phyloP scores from a whole-genome alignment of 2,888 invertebrate species.

The Dioctria rufipes region DNA sequence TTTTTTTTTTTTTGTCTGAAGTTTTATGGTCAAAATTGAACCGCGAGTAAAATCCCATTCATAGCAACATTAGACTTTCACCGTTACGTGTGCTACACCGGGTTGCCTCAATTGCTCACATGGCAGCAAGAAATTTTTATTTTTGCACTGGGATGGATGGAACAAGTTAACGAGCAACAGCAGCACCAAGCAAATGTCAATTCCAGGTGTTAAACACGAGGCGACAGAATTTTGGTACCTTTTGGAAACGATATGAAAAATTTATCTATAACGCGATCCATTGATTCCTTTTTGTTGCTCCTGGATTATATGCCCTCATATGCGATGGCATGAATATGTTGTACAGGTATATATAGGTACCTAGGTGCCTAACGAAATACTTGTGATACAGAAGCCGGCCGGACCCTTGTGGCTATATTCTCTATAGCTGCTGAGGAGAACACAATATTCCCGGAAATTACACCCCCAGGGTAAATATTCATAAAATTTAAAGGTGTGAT shows the following conservation, averaged over 20 bases:
- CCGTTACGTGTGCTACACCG: background rate
- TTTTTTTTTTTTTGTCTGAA: background rate
- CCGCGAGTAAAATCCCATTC: background rate
- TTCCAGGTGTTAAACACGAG: conserved; percentile 41
- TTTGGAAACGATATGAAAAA: conserved; percentile 25
- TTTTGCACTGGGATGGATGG: conserved; percentile 11
- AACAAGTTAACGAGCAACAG: conserved; percentile 22
- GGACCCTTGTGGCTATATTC: conserved; percentile 44
- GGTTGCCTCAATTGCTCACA: conserved; percentile 28
- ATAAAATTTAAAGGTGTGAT: conserved; percentile 57
- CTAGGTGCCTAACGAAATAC: no score
- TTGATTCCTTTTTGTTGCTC: conserved; percentile 45
- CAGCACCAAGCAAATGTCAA: conserved; percentile 37
- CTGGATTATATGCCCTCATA: conserved; percentile 17
- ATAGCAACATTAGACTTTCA: no score
- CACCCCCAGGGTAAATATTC: conserved; percentile 56
- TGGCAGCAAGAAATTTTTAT: conserved; percentile 40
- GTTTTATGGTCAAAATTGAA: conserved; percentile 33
- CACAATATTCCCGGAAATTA: conserved; percentile 56
- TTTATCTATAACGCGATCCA: conserved; percentile 40
- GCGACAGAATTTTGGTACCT: conserved; percentile 9
- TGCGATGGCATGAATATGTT: background rate
- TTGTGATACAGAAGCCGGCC: background rate
- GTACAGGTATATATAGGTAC: background rate
- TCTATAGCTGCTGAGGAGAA: conserved; percentile 5